Conservation (phyloP, 2,888 invertebrate genomes). For the Epinotia brunnichana region DNA sequence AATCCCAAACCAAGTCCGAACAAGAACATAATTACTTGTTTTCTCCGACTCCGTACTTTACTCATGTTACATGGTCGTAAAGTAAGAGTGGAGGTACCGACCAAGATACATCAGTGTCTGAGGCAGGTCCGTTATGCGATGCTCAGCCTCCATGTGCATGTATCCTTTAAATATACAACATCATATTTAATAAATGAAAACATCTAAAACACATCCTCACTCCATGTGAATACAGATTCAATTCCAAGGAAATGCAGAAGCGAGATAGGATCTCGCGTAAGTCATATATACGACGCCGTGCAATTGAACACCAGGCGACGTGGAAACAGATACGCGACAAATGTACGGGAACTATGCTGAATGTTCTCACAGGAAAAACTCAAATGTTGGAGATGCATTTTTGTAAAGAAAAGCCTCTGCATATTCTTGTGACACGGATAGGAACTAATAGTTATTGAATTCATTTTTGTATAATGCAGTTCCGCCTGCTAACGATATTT, state of each 20-base stretch:
- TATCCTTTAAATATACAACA: background rate
- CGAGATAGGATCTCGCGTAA: background rate
- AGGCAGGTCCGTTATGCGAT: constrained; percentile 28
- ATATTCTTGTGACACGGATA: background rate
- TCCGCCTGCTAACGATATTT: no score
- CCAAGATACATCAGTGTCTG: constrained; percentile 39
- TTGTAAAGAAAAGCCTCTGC: constrained; percentile 1
- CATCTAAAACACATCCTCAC: background rate
- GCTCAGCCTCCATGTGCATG: constrained; percentile 11
- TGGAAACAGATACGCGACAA: constrained; percentile 75
- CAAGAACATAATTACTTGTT: constrained; percentile 7
- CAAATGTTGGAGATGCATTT: constrained; percentile 48
- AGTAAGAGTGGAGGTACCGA: constrained; percentile 17
- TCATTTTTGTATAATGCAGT: no score
- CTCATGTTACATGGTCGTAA: constrained; percentile 31
- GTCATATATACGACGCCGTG: constrained; percentile 56
- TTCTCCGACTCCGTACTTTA: background rate
- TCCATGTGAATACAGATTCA: background rate
- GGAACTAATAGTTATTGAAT: background rate
- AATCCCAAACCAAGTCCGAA: background rate
- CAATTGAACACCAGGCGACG: constrained; percentile 77
- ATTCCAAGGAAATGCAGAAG: background rate
- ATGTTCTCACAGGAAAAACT: constrained; percentile 40
- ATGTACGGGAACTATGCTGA: constrained; percentile 52
- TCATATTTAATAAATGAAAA: background rate